A percentile compares a stretch with the other conserved stretches of the same genome.
phyloP scores from a whole-genome alignment of 2,797 vertebrate species.

The Choloepus didactylus region DNA sequence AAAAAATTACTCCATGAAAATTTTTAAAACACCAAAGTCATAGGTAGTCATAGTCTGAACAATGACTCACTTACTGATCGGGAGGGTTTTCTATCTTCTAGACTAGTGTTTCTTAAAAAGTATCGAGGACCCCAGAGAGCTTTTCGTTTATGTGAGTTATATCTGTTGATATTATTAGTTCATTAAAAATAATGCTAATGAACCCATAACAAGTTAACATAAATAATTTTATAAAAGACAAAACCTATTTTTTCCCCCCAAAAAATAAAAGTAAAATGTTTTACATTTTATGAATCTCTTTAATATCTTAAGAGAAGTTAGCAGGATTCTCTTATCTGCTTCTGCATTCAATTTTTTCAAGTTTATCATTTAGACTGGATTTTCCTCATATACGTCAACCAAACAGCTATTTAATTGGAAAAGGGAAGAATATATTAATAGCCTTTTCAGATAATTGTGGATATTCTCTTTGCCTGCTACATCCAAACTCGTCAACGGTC shows the following conservation, averaged over 20 bases:
- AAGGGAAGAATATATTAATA: conserved; percentile 23
- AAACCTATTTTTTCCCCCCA: neutral
- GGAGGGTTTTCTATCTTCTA: neutral
- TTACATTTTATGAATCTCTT: neutral
- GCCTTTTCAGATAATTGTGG: neutral
- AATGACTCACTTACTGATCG: neutral
- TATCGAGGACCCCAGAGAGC: neutral
- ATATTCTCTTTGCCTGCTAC: conserved; percentile 37
- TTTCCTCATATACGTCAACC: neutral
- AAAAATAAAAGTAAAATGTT: neutral
- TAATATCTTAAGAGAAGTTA: conserved; percentile 4
- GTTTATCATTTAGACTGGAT: too few species aligned
- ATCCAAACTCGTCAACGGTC: neutral
- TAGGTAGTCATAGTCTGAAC: neutral
- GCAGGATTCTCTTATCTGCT: neutral
- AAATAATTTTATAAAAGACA: neutral
- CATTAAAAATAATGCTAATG: conserved; percentile 38
- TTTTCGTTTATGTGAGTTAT: neutral
- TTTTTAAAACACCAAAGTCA: neutral
- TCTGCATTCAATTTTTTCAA: neutral
- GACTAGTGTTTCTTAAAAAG: neutral
- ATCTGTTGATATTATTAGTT: neutral
- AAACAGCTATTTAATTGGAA: neutral
- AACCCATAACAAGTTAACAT: neutral
- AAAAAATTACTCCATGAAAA: conserved; percentile 44